Evolutionary conservation across 1,140 invertebrate genomes (phyloP), one percentile per base, ranked within the genome.

Genomic region (Ruditapes philippinarum): DNA sequence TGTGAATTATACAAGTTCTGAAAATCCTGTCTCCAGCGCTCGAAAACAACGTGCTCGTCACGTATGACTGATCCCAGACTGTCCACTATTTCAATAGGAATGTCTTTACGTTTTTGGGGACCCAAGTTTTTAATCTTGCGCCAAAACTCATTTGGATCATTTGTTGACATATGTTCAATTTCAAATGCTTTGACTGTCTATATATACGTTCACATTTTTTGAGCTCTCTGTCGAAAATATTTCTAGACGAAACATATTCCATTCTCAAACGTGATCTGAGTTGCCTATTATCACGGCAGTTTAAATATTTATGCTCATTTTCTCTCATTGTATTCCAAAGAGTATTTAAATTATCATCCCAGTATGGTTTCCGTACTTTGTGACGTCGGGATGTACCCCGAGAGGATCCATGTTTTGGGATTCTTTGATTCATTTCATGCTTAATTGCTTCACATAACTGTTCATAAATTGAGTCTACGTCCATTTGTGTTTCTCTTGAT

Each of bases 131-230:
- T 45, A 5, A 92, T 89, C 25, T 91, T 80, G 0, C 70, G 65
- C 89, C 91, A 92, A 42, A 92, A 92, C 31, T 90, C 86, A 28
- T 60, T 82, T 11, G 91, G 89, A 49, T 91, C 73, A 5, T 49
- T 87, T 0, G 68, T 91, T 14, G 38, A 36, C 73, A 92, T 62
- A 25, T 73, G 38, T 40, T 91, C 86, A 60, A 91, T 91, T 60
- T 89, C 45, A 70, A 9, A 3, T 4, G 40, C 51, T 25, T 4
- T 60, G 45, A 49, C 36, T 31, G 11, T 54, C 49, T 51, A 54
- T 80, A 88, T 4, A 28, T 19, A 38, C 91, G 17, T 89, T 92
- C 25, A 88, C 68, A 14, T 36, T 42, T 28, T 36, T 36, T 31
- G 51, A 54, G n/a, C 3, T 9, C 5, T 22, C 31, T 88, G 51